These are phyloP conservation scores for Drosophila sulfurigaster DNA, from an alignment of 1,140 invertebrate species.

Conservation along the genomic window DNA sequence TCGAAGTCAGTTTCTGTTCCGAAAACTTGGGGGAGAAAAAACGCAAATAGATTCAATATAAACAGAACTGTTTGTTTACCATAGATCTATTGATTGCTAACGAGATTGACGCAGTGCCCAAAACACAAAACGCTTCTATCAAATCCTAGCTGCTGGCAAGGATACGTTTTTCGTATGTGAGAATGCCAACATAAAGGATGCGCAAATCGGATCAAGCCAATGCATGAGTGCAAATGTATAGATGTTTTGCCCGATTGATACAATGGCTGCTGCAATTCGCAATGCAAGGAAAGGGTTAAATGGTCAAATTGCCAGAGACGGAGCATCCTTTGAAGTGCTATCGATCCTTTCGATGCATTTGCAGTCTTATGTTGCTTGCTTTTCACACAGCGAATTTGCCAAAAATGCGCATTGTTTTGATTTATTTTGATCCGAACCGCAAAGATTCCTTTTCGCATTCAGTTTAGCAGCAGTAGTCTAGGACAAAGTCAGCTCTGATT, in stretches of 20 bases:
- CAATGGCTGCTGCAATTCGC: conserved; percentile 55
- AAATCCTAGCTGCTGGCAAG: conserved; percentile 41
- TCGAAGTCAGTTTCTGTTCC: no score
- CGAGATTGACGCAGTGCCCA: conserved; percentile 37
- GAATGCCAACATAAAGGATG: conserved; percentile 26
- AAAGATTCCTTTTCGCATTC: conserved; percentile 17
- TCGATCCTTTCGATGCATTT: conserved; percentile 27
- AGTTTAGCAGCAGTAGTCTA: neutral
- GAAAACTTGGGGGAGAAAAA: no score
- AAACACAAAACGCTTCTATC: conserved; percentile 33
- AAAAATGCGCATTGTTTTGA: conserved; percentile 20
- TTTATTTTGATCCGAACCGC: conserved; percentile 47
- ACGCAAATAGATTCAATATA: neutral
- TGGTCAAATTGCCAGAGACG: conserved; percentile 45
- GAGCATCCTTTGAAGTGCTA: conserved; percentile 63
- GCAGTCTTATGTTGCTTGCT: conserved; percentile 36
- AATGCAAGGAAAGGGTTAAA: conserved; percentile 62
- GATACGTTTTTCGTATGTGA: conserved; percentile 2
- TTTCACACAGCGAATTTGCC: conserved; percentile 19
- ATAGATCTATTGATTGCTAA: conserved; percentile 32
- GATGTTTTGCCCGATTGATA: conserved; percentile 35
- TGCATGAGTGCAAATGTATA: conserved; percentile 57
- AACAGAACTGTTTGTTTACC: conserved; percentile 23
- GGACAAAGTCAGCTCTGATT: conserved; percentile 2
- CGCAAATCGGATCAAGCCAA: conserved; percentile 74